Evolutionary conservation across 2,797 vertebrate species (phyloP).

Genomic region (Ciconia nigra): DNA sequence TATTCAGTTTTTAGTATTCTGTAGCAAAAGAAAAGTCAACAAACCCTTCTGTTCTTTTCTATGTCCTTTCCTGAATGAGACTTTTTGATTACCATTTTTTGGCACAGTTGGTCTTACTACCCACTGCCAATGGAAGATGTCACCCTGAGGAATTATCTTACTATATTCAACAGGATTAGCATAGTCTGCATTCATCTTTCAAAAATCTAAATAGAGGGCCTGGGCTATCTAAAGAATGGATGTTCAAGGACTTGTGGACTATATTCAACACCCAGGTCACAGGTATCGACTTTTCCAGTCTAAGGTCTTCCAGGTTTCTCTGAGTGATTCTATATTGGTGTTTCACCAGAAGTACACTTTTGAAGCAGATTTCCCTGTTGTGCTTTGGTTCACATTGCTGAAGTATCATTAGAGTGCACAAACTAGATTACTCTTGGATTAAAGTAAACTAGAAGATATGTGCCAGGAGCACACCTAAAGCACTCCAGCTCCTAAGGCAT

Average conservation of each 20-base stretch:
- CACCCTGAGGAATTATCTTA: neutral
- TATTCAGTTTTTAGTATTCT: neutral
- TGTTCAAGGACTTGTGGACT: neutral
- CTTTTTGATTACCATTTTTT: neutral
- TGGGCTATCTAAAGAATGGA: neutral
- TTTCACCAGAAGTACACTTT: neutral
- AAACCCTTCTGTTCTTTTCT: neutral
- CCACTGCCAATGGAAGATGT: neutral
- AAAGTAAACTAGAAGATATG: neutral
- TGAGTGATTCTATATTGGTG: neutral
- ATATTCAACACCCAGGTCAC: neutral
- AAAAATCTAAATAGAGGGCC: neutral
- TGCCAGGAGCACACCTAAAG: neutral
- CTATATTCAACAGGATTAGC: neutral
- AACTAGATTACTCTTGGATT: neutral
- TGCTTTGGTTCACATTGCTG: neutral
- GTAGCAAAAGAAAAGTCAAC: neutral
- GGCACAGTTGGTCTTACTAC: neutral
- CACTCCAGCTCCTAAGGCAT: neutral
- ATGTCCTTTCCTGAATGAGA: neutral
- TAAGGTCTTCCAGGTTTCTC: neutral
- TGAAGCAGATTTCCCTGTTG: neutral
- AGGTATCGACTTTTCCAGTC: neutral
- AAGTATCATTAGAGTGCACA: neutral
- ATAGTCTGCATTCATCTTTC: neutral